Evolutionary conservation across 2,888 invertebrate genomes (phyloP), one percentile per base, ranked within the genome.

Genomic region (Leptopilina drosophilae): DNA sequence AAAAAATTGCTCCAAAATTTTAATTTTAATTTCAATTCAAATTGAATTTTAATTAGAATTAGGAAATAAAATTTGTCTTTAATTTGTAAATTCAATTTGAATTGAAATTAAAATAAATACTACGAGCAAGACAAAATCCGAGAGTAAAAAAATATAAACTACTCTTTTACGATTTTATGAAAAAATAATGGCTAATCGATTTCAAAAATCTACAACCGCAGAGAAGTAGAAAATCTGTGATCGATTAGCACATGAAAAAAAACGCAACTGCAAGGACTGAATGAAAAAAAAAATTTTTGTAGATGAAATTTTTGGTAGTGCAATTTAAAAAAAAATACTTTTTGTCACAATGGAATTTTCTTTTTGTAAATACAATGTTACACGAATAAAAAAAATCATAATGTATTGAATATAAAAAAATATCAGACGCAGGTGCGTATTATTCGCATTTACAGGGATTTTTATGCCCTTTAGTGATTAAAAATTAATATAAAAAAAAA

Each of bases 311-410:
- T 81, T 89, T 89, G 87, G 82, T 89, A 89, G 87, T 86, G 80
- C 84, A 86, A 87, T 86, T 87, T 85, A 78, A 84, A 82, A 84
- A 82, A 46, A 33, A 33, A 33, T 7, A 42, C 42, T 42, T 83
- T 85, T 85, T 84, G 78, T 83, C 82, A 76, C 84, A 81, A 80
- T 82, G 77, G 76, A 73, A 77, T 77, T 80, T 87, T 85, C 42
- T 42, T 89, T 89, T 88, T 89, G 89, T 89, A 89, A 89, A 89
- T 89, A 89, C 82, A 84, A 84, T 85, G 83, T 87, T 87, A 84
- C 84, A 86, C 81, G 83, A 82, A 73, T 66, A 77, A 84, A 79
- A 79, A 83, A 84, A 80, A 42, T 82, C 81, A 80, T 77, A 82
- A 79, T 81, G 78, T 67, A 81, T 62, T 77, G 80, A 84, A 78